Conservation (phyloP, 2,797 vertebrate genomes). For the Avahi laniger region DNA sequence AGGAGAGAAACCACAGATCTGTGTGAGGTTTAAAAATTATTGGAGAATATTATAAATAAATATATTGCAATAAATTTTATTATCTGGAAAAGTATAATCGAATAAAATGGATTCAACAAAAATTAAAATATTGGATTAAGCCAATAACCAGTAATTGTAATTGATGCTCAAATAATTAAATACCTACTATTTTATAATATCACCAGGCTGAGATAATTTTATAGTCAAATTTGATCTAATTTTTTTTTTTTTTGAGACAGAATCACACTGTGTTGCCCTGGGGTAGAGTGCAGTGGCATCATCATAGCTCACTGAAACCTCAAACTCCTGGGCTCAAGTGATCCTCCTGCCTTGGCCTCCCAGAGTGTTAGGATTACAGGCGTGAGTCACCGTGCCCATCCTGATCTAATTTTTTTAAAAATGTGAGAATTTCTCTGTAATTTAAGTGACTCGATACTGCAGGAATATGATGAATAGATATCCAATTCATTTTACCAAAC, state of each 20-base stretch:
- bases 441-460: background rate
- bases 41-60: background rate
- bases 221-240: background rate
- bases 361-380: too few species aligned
- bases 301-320: too few species aligned
- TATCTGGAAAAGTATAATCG: background rate
- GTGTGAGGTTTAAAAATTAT: background rate
- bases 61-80: background rate
- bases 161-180: background rate
- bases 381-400: too few species aligned
- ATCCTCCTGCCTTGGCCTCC: too few species aligned
- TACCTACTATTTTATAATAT: background rate
- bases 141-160: background rate
- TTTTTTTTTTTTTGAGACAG: background rate
- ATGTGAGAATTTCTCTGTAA: background rate
- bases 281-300: too few species aligned
- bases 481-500: background rate
- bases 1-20: background rate
- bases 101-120: background rate
- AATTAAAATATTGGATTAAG: conserved; percentile 19
- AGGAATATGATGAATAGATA: background rate
- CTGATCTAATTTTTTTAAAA: background rate
- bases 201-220: background rate
- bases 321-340: too few species aligned
- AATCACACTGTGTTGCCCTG: too few species aligned